These are phyloP conservation scores for Nowickia ferox DNA, from an alignment of 2,888 invertebrate genomes.

Conservation along the genomic window DNA sequence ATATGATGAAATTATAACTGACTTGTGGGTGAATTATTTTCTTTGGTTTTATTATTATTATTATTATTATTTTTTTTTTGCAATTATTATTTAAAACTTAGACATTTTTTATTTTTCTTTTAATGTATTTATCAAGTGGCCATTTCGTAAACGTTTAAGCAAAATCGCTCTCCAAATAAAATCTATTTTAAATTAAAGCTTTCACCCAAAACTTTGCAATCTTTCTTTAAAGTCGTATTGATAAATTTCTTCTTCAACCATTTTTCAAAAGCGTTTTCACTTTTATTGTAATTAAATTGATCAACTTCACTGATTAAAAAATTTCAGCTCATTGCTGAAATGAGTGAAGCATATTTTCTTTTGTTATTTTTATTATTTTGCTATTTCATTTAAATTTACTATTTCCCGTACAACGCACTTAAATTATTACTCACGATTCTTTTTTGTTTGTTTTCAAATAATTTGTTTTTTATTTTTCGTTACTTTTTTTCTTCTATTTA, in stretches of 20 bases:
- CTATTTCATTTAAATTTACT: slow-evolving; percentile 39
- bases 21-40: slow-evolving; percentile 29
- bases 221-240: not conserved
- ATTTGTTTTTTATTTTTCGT: slow-evolving; percentile 35
- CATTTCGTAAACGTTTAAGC: slow-evolving; percentile 18
- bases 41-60: slow-evolving; percentile 53
- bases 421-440: slow-evolving; percentile 59
- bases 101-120: slow-evolving; percentile 33
- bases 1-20: slow-evolving; percentile 65
- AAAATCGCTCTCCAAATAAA: not conserved
- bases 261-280: slow-evolving; percentile 20
- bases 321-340: slow-evolving; percentile 10
- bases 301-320: not conserved
- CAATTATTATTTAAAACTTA: slow-evolving; percentile 6
- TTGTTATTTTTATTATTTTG: slow-evolving; percentile 25
- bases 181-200: slow-evolving; percentile 14
- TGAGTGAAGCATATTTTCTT: not conserved
- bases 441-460: slow-evolving; percentile 17
- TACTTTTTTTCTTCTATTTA: slow-evolving; percentile 4
- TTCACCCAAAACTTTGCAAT: slow-evolving; percentile 40
- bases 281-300: slow-evolving; percentile 14
- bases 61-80: slow-evolving; percentile 12
- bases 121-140: slow-evolving; percentile 4
- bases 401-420: slow-evolving; percentile 57
- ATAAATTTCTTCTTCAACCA: slow-evolving; percentile 24